Conservation (phyloP, 2,113 vertebrate species). For the Dissostichus mawsoni region DNA sequence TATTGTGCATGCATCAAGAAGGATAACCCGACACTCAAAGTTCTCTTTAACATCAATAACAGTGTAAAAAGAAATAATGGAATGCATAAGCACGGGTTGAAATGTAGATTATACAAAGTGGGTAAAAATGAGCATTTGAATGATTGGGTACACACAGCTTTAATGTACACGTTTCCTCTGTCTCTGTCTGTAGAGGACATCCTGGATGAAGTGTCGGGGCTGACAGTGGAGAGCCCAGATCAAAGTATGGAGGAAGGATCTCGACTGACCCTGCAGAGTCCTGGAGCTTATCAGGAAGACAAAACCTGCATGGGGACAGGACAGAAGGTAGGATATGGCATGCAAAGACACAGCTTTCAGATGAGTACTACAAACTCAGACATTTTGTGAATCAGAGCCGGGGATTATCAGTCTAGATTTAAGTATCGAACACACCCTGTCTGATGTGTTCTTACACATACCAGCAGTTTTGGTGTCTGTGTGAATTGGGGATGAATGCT, state of each 20-base stretch:
- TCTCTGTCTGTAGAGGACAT: slow-evolving; percentile 80
- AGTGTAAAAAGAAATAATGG: background rate
- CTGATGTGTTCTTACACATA: no score
- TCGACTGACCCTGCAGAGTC: slow-evolving; percentile 48
- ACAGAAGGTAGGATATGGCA: slow-evolving; percentile 71
- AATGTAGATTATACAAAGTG: background rate
- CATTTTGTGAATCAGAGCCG: background rate
- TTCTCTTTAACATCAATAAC: background rate
- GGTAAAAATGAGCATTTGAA: background rate
- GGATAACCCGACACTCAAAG: background rate
- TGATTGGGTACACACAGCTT: background rate
- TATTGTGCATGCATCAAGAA: background rate
- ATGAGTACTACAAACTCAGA: no score
- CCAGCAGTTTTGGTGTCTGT: background rate
- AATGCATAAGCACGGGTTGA: background rate
- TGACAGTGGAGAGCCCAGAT: slow-evolving; percentile 72
- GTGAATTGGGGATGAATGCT: no score
- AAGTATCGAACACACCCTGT: no score
- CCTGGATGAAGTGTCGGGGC: slow-evolving; percentile 79
- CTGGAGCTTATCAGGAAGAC: slow-evolving; percentile 57
- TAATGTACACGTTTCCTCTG: background rate
- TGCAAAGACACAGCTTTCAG: slow-evolving; percentile 26
- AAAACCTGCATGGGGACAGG: slow-evolving; percentile 46
- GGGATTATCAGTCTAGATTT: no score
- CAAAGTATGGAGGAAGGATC: slow-evolving; percentile 60